A percentile compares a stretch with the other conserved stretches of the same genome.
These are phyloP conservation scores for Theropithecus gelada DNA, from an alignment of 2,113 vertebrate genomes.

Conservation along the genomic window DNA sequence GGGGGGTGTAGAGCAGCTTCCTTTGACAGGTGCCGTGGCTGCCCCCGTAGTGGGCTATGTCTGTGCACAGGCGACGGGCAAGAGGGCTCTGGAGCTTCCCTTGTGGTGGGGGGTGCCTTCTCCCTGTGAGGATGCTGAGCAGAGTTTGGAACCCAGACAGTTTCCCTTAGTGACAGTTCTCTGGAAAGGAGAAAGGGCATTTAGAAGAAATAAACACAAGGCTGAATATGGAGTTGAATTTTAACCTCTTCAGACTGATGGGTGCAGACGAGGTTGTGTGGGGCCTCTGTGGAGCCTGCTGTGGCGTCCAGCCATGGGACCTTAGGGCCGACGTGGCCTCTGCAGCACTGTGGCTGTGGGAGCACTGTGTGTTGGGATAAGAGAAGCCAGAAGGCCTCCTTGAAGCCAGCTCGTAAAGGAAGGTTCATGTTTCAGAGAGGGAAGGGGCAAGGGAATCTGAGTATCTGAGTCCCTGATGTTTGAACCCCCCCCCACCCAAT, in stretches of 20 bases:
- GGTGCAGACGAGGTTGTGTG: not conserved
- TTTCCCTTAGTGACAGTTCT: not conserved
- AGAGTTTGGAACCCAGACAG: too few relatives aligned
- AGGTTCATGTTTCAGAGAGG: accelerated
- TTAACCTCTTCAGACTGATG: not conserved
- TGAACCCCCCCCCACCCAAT: not conserved
- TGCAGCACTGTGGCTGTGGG: not conserved
- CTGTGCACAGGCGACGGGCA: too few relatives aligned
- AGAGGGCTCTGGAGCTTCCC: not conserved
- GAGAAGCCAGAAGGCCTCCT: not conserved
- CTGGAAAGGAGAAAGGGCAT: not conserved
- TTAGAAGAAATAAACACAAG: accelerated
- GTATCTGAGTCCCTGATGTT: not conserved
- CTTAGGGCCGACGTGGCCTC: not conserved
- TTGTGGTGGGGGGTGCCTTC: not conserved
- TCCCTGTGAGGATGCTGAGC: too few relatives aligned
- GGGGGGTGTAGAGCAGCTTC: too few relatives aligned
- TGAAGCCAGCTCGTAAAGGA: not conserved
- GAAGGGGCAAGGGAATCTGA: accelerated
- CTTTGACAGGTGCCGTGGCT: not conserved
- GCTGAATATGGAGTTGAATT: not conserved
- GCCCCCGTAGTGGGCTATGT: not conserved
- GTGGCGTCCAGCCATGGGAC: not conserved
- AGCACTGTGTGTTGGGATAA: not conserved
- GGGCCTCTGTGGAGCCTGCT: not conserved